Conservation (phyloP, 2,888 invertebrate genomes). For the Exocentrus adspersus region DNA sequence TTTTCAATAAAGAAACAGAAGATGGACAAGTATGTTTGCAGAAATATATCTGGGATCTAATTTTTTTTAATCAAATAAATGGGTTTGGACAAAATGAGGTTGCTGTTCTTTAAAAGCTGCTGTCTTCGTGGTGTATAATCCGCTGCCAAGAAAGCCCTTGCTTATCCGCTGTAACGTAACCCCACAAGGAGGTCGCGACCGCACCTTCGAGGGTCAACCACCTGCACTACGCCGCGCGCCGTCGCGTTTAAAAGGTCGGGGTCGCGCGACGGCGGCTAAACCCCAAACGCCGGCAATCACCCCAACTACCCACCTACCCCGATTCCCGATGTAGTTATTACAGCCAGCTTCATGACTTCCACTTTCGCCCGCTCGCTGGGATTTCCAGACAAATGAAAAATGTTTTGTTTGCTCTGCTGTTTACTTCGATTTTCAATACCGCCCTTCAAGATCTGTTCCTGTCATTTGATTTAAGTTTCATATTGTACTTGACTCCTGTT, state of each 20-base stretch:
- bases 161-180: background rate
- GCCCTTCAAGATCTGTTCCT: background rate
- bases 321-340: conserved; percentile 14
- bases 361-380: conserved; percentile 8
- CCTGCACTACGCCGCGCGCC: conserved; percentile 30
- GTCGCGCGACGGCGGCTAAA: conserved; percentile 31
- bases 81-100: no score
- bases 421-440: background rate
- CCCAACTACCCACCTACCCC: conserved; percentile 13
- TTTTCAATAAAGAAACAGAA: no score
- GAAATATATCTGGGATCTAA: no score
- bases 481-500: background rate
- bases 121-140: no score
- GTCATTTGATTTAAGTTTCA: background rate
- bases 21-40: no score
- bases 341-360: conserved; percentile 21
- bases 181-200: conserved; percentile 32
- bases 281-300: conserved; percentile 14
- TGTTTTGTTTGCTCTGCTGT: conserved; percentile 13
- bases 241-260: conserved; percentile 39
- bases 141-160: no score
- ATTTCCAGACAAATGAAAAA: conserved; percentile 23
- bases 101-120: no score
- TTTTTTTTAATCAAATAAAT: no score
- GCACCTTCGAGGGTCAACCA: conserved; percentile 32